Evolutionary conservation across 1,140 invertebrate genomes (phyloP).

Genomic region (Drosophila burlai): DNA sequence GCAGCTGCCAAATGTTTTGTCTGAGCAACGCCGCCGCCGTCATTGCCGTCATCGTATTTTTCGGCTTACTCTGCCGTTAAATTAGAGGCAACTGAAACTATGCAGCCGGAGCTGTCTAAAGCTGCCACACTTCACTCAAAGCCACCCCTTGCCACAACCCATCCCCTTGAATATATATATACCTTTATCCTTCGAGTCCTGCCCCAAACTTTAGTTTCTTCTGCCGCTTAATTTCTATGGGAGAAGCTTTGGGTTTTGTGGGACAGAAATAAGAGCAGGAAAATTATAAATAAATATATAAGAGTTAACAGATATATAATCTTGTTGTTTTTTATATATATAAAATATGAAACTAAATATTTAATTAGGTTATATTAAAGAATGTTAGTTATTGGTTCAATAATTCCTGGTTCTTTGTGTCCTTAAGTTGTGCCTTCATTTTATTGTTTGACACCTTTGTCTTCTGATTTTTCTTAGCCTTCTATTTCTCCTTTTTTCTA

Average conservation of each 20-base stretch:
- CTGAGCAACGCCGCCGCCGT: slow-evolving; percentile 19
- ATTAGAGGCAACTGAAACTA: slow-evolving; percentile 62
- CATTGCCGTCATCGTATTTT: slow-evolving; percentile 21
- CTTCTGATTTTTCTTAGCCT: background rate
- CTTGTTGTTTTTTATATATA: background rate
- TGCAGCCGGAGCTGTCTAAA: slow-evolving; percentile 49
- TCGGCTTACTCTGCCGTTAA: slow-evolving; percentile 72
- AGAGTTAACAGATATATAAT: background rate
- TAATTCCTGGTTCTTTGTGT: background rate
- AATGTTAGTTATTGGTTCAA: background rate
- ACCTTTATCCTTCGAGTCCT: background rate
- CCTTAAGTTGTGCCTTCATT: background rate
- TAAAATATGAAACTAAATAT: background rate
- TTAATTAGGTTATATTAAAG: background rate
- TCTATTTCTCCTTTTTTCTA: background rate
- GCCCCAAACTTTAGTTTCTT: background rate
- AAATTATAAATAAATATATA: background rate
- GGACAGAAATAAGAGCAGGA: background rate
- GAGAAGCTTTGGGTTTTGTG: background rate
- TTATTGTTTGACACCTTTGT: slow-evolving; percentile 46
- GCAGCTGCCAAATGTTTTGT: slow-evolving; percentile 74
- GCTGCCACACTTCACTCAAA: slow-evolving; percentile 49
- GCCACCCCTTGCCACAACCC: too few relatives aligned
- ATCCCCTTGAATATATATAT: too few relatives aligned
- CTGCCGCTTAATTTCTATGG: background rate